Evolutionary conservation across 1,140 invertebrate genomes (phyloP), one percentile per base, ranked within the genome.

Genomic region (Galleria mellonella): DNA sequence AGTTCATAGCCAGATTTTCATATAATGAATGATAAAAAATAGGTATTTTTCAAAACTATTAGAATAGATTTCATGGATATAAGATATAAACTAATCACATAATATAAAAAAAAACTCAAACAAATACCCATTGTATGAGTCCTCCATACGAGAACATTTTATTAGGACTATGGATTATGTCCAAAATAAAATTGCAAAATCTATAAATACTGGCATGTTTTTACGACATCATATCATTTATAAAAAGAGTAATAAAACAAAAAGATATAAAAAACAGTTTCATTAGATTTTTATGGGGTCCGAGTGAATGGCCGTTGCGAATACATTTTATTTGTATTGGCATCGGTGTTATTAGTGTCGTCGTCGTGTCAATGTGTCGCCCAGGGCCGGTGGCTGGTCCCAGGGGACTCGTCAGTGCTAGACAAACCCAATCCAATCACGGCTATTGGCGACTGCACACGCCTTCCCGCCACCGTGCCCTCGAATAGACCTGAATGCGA

Each of bases 391-490:
- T 40, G 30, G 44, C 14, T 39, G 39, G 33, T 72, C 81, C 60
- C 81, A 6, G 28, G 81, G 71, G 77, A 48, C 81, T 82, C 77
- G 81, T 82, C 75, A 74, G 52, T 54, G 52, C 63, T 54, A 51
- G 58, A 56, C 70, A 52, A 62, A 69, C 64, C 69, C 75, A 81
- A 82, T 84, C 77, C 81, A 84, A 84, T 84, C 81, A 82, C 76
- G 41, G 62, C 61, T 60, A 62, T 64, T 52, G 59, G 61, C 59
- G 62, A 53, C 17, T 62, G 55, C 62, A 60, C 78, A 74, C 72
- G 72, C 72, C 78, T 72, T 58, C 62, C 38, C 44, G 30, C 12
- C 32, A 55, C 48, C 35, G 42, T 32, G 7, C 13, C 9, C 32
- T n/a, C 11, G 12, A 14, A 43, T 11, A 27, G 32, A 33, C 41